Percentiles rank a stretch among this genome's conserved stretches.
Conservation (phyloP, 2,888 invertebrate species). For the Hypsopygia costalis region DNA sequence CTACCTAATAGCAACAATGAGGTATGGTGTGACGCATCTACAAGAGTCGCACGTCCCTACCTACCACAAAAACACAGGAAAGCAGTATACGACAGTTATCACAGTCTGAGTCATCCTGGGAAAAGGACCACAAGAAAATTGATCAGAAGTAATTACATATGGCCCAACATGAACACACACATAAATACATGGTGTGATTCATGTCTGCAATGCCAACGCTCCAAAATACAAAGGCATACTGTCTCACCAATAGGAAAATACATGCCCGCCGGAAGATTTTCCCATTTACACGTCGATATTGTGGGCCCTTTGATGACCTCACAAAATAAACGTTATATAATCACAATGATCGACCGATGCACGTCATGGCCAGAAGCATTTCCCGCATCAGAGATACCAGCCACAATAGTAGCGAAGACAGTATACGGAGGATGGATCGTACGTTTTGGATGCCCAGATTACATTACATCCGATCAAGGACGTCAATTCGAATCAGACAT, state of each 20-base stretch:
- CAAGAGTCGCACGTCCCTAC: neutral
- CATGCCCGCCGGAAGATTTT: constrained; percentile 8
- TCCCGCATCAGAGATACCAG: constrained; percentile 17
- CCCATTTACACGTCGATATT: constrained; percentile 16
- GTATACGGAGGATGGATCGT: constrained; percentile 17
- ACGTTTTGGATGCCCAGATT: constrained; percentile 15
- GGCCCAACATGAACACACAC: constrained; percentile 19
- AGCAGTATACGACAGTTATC: neutral
- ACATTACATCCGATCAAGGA: constrained; percentile 13
- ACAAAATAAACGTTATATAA: constrained; percentile 16
- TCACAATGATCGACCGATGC: constrained; percentile 17
- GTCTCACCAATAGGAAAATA: constrained; percentile 13
- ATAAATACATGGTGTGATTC: constrained; percentile 13
- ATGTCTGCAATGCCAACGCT: constrained; percentile 17
- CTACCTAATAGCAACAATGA: neutral
- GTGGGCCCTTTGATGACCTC: constrained; percentile 20
- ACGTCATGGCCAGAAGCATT: constrained; percentile 18
- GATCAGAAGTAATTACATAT: constrained; percentile 13
- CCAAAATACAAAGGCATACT: constrained; percentile 18
- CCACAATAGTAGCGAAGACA: constrained; percentile 25
- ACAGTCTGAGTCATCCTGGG: constrained; percentile 10
- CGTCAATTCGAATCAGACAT: constrained; percentile 1
- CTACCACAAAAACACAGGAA: neutral
- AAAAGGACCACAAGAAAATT: constrained; percentile 11
- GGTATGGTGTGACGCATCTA: neutral